These are phyloP conservation scores for Catalaphyllia jardinei DNA, from an alignment of 64 coral and sea anemone genomes.

Conservation along the genomic window DNA sequence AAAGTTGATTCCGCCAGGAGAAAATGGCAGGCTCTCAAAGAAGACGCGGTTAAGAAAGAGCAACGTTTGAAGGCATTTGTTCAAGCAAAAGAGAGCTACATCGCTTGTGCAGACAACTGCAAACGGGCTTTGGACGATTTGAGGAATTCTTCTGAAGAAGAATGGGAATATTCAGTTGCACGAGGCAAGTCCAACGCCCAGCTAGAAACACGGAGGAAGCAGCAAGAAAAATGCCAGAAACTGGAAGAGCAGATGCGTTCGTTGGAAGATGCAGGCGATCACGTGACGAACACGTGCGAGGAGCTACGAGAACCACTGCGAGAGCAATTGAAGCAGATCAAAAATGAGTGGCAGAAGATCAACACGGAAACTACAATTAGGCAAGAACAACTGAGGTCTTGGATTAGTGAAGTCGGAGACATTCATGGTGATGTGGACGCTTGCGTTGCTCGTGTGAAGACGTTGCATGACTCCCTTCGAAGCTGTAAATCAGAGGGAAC, in stretches of 20 bases:
- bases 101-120: background rate
- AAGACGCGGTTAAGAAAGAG: conserved; percentile 10
- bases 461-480: background rate
- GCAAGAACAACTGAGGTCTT: conserved; percentile 49
- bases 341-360: conserved; percentile 52
- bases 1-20: conserved; percentile 17
- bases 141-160: background rate
- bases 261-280: conserved; percentile 21
- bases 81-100: conserved; percentile 16
- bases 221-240: conserved; percentile 23
- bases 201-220: conserved; percentile 8
- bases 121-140: background rate
- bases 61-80: conserved; percentile 3
- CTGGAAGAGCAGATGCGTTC: conserved; percentile 36
- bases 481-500: background rate
- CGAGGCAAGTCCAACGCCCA: conserved; percentile 8
- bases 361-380: conserved; percentile 17
- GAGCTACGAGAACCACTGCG: conserved; percentile 15
- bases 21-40: conserved; percentile 9
- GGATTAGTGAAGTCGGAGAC: conserved; percentile 45
- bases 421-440: conserved; percentile 42
- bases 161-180: conserved; percentile 1
- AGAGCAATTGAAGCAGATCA: conserved; percentile 42
- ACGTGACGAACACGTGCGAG: conserved; percentile 6
- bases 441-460: conserved; percentile 40